Evolutionary conservation across 1,140 invertebrate genomes (phyloP).

Genomic region (Anoplolepis gracilipes): DNA sequence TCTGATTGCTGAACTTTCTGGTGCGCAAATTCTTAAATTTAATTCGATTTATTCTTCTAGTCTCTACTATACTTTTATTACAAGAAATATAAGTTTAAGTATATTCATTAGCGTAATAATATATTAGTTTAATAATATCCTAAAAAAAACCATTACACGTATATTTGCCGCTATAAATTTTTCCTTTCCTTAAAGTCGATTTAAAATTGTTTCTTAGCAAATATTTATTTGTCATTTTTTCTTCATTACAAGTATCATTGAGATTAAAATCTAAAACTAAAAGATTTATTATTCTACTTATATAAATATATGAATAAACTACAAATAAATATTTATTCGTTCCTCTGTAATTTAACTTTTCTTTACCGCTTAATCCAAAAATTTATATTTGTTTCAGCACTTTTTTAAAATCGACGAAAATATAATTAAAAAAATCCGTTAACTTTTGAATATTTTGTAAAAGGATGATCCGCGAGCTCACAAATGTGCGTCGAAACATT

Average conservation of each 20-base stretch:
- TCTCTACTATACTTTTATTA: neutral
- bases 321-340: neutral
- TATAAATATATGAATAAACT: neutral
- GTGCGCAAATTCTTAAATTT: neutral
- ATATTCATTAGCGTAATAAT: neutral
- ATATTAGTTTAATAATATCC: neutral
- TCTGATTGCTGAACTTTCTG: neutral
- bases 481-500: slow-evolving; percentile 1
- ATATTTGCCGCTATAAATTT: neutral
- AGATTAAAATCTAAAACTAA: neutral
- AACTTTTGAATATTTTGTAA: neutral
- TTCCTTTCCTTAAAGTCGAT: neutral
- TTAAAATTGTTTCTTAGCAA: neutral
- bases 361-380: neutral
- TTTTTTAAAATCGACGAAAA: neutral
- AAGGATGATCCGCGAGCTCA: neutral
- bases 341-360: neutral
- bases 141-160: neutral
- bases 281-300: neutral
- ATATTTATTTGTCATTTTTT: neutral
- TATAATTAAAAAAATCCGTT: neutral
- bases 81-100: too few relatives aligned
- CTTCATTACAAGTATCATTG: neutral
- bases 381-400: neutral
- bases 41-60: neutral